phyloP scores from a whole-genome alignment of 2,113 vertebrate species.

The Nothocercus nigrocapillus region DNA sequence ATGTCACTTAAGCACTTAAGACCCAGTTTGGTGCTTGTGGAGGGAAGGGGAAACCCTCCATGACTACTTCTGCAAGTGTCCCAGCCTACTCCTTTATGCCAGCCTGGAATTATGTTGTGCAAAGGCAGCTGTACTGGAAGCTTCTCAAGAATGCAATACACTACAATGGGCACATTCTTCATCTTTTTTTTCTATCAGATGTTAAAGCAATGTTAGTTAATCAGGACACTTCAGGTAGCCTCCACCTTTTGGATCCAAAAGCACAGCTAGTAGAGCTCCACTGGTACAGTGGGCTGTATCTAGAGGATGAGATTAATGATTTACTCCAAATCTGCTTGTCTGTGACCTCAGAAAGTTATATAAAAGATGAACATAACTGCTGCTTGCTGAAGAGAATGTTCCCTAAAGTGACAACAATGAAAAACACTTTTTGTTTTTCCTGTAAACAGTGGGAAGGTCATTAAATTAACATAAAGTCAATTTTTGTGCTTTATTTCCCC shows the following conservation, averaged over 20 bases:
- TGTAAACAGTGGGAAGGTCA: neutral
- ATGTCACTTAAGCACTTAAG: neutral
- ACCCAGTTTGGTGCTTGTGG: fast-evolving
- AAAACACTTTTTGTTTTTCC: neutral
- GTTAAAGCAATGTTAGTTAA: neutral
- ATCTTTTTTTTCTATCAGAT: neutral
- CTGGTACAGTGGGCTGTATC: neutral
- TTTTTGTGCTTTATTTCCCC: neutral
- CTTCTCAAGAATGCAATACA: neutral
- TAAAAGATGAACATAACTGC: neutral
- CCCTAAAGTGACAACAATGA: neutral
- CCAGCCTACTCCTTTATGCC: neutral
- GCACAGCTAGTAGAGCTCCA: neutral
- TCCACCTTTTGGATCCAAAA: neutral
- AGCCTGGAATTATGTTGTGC: neutral
- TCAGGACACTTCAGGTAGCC: too few relatives aligned
- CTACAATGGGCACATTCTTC: fast-evolving
- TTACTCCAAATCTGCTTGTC: neutral
- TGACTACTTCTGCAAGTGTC: fast-evolving
- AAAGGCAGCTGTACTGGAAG: neutral
- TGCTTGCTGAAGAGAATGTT: fast-evolving
- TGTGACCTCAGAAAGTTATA: neutral
- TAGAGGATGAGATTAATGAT: neutral
- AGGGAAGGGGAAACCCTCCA: neutral
- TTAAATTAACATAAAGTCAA: neutral